Base-by-base conservation (phyloP, 2,888 invertebrate genomes). In the Chymomyza caudatula region DNA sequence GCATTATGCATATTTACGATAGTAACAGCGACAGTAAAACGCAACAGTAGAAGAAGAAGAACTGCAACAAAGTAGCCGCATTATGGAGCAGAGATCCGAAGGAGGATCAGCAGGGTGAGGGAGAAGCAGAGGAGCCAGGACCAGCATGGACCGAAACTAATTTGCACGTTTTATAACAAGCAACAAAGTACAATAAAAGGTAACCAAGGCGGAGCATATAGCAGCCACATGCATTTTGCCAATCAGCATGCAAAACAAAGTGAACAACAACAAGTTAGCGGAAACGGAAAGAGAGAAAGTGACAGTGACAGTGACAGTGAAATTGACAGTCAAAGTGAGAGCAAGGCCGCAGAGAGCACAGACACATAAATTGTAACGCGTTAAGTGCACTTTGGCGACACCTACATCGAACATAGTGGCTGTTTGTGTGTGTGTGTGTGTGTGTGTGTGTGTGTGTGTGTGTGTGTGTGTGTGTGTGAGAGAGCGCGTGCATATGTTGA, bases 111-210 rank as follows among this genome's bases (percentile, higher is more conserved):
- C n/a, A 11, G 29, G 1, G 25, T 4, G 25, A 25, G 25, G 5
- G 25, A 25, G 25, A 25, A 5, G 5, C 3, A 25, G 25, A 25
- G n/a, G 25, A 25, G 25, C 3, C 3, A 25, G 5, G 5, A 25
- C 5, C 25, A 25, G 25, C 3, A 5, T 3, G 29, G 60, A 17
- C 59, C 66, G 57, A 63, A 73, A 67, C 79, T 81, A 84, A 80
- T 81, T 81, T 81, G 59, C 81, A 74, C 74, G 69, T 68, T 64
- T 60, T 57, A 64, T 55, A 56, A 67, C 65, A 56, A 63, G 74
- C 70, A 57, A 63, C 69, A 76, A 68, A 63, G 65, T 68, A 54
- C 60, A 15, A 47, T 47, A 2, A 11, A 44, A 44, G 0, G 17
- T 17, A 17, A 47, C 5, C 47, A 47, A 47, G 19, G 47, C n/a